A percentile compares a stretch with the other conserved stretches of the same genome.
phyloP scores from a whole-genome alignment of 2,888 invertebrate genomes.

The Trissolcus japonicus region DNA sequence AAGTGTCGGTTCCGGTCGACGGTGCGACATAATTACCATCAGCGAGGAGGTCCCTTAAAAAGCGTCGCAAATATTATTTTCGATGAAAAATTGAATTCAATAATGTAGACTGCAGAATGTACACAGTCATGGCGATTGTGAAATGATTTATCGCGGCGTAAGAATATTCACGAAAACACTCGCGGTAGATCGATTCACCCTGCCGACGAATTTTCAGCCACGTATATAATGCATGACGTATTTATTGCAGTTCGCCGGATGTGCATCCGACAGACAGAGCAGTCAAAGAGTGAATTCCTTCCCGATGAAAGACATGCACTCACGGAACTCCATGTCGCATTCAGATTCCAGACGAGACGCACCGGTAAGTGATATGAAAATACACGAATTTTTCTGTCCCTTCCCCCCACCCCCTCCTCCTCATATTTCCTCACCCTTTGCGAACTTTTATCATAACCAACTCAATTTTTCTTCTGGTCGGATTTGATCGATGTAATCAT shows the following conservation, averaged over 20 bases:
- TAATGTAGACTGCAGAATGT: constrained; percentile 32
- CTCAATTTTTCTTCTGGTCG: constrained; percentile 9
- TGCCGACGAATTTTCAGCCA: constrained; percentile 34
- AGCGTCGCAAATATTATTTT: no score
- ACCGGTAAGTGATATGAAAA: constrained; percentile 80
- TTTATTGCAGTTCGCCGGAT: constrained; percentile 83
- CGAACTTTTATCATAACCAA: constrained; percentile 4
- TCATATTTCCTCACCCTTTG: constrained; percentile 11
- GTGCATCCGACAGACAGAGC: constrained; percentile 85
- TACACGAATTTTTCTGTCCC: constrained; percentile 16
- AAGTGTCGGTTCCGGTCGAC: neutral
- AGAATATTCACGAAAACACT: constrained; percentile 48
- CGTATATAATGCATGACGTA: constrained; percentile 47
- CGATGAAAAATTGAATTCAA: constrained; percentile 39
- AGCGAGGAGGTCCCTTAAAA: neutral
- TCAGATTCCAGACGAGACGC: constrained; percentile 86
- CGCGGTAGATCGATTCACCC: constrained; percentile 41
- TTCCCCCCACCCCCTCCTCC: no score
- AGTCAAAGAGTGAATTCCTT: constrained; percentile 87
- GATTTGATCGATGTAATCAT: constrained; percentile 22
- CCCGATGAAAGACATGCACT: constrained; percentile 90
- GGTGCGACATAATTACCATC: neutral
- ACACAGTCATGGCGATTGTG: constrained; percentile 20
- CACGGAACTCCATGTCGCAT: constrained; percentile 80
- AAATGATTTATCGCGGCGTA: constrained; percentile 37